Evolutionary conservation across 1,140 invertebrate genomes (phyloP).

Genomic region (Pogonomyrmex californicus): DNA sequence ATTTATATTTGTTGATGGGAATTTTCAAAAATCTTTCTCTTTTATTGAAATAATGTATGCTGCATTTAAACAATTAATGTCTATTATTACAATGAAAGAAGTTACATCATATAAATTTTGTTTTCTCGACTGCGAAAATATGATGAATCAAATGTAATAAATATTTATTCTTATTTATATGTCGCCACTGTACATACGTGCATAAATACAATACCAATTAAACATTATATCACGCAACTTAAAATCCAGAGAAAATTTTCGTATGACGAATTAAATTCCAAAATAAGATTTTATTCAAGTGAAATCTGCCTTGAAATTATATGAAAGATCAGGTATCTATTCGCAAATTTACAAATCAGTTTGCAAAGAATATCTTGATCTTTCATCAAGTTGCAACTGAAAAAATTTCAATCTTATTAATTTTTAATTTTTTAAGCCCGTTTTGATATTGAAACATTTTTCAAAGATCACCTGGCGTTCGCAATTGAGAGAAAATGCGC

Average conservation of each 20-base stretch:
- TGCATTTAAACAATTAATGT: neutral
- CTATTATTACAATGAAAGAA: constrained; percentile 22
- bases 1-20: constrained; percentile 10
- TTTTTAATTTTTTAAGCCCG: neutral
- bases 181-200: constrained; percentile 16
- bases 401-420: neutral
- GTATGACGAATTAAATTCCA: neutral
- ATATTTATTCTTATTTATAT: constrained; percentile 37
- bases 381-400: neutral
- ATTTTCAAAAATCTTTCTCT: neutral
- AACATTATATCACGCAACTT: neutral
- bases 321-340: neutral
- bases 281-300: neutral
- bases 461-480: neutral
- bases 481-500: neutral
- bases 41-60: neutral
- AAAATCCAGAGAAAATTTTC: neutral
- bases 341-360: neutral
- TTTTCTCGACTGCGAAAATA: neutral
- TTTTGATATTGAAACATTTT: neutral
- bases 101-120: neutral
- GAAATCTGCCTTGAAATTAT: neutral
- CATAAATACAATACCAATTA: neutral
- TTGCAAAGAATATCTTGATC: neutral
- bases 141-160: constrained; percentile 16